Evolutionary conservation across 2,888 invertebrate genomes (phyloP), one percentile per base, ranked within the genome.

Genomic region (Phytoseiulus persimilis): DNA sequence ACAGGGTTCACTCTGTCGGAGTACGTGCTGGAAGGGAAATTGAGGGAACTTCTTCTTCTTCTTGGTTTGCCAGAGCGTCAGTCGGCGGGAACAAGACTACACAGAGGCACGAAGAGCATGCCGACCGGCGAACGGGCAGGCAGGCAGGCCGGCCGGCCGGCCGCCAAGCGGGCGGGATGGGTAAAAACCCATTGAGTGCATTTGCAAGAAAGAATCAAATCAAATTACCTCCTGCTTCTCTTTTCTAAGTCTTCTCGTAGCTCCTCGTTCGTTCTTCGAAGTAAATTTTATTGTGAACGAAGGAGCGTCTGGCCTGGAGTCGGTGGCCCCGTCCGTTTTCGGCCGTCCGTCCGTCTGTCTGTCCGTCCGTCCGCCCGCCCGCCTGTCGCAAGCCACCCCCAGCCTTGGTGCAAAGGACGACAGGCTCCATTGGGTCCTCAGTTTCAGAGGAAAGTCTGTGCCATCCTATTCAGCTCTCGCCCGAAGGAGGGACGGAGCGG

Each of bases 241-340:
- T 87, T n/a, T 87, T 87, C 87, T 87, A 33, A 65, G 65, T 23
- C 65, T 65, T 65, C 65, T 65, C 33, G 32, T 33, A 84, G 32
- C 32, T 33, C 11, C 84, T 84, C 84, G 84, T 32, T 84, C 84
- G 6, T 33, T 87, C 87, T 31, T 39, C n/a, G 87, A 33, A 31
- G 87, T 87, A 87, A 87, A 87, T 87, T 87, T 87, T 87, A 87
- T 87, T 87, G 87, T 87, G 87, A 87, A 87, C 87, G n/a, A 87
- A 65, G 65, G 18, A 65, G 65, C 65, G 65, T 14, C 65, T 65
- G 28, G 46, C 46, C 14, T n/a, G n/a, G 46, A 6, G 6, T 14
- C 14, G 46, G 46, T 46, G 46, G 65, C 28, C 65, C 65, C 65
- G 28, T 65, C 65, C 65, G 65, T 65, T 65, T 65, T 65, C 65